These are phyloP conservation scores for Iselma pallidipennis DNA, from an alignment of 2,888 invertebrate species.

Conservation along the genomic window DNA sequence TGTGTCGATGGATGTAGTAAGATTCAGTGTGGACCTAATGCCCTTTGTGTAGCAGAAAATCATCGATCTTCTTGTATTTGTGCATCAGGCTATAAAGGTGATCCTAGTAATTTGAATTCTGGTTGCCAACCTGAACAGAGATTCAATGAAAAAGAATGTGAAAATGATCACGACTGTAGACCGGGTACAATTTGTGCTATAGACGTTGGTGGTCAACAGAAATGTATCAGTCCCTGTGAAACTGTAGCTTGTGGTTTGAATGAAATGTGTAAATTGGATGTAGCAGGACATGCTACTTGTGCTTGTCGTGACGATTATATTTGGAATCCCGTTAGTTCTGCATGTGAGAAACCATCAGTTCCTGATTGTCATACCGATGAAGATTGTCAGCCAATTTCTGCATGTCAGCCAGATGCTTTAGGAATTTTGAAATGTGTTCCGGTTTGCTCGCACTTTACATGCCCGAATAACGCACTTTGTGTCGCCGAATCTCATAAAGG, in stretches of 20 bases:
- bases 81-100: slow-evolving; percentile 78
- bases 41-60: slow-evolving; percentile 80
- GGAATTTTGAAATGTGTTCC: slow-evolving; percentile 82
- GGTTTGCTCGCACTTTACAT: slow-evolving; percentile 80
- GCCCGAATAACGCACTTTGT: slow-evolving; percentile 83
- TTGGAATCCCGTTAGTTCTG: slow-evolving; percentile 82
- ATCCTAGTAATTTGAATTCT: slow-evolving; percentile 75
- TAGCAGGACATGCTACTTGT: slow-evolving; percentile 72
- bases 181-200: slow-evolving; percentile 71
- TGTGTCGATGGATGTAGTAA: slow-evolving; percentile 88
- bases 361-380: slow-evolving; percentile 75
- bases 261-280: slow-evolving; percentile 75
- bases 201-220: slow-evolving; percentile 64
- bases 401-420: slow-evolving; percentile 81
- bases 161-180: slow-evolving; percentile 71
- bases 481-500: slow-evolving; percentile 73
- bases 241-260: slow-evolving; percentile 82
- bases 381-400: slow-evolving; percentile 71
- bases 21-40: slow-evolving; percentile 88
- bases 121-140: slow-evolving; percentile 78
- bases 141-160: slow-evolving; percentile 65
- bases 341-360: slow-evolving; percentile 84
- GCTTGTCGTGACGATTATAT: slow-evolving; percentile 77
- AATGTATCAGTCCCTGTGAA: slow-evolving; percentile 78
- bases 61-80: slow-evolving; percentile 88